Base-by-base conservation (phyloP, 2,797 vertebrate species). In the Ctenochaetus hawaiiensis region DNA sequence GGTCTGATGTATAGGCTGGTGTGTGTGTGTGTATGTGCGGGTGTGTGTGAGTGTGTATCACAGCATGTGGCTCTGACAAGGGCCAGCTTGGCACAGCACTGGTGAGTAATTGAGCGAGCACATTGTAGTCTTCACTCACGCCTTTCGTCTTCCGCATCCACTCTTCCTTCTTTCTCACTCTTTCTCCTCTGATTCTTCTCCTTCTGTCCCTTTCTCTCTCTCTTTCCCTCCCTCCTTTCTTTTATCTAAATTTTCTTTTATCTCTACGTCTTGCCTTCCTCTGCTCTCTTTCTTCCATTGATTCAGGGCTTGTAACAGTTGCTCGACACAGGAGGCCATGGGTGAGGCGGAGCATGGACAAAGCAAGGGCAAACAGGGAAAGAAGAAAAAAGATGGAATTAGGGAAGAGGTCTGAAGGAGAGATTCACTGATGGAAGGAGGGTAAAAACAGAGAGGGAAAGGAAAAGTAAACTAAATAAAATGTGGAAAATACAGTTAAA, bases 81-180 rank as follows among this genome's bases (percentile, higher is more conserved):
- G 73, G 72, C 90, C 91, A 87, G 86, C 87, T 90, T 89, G 92
- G 83, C 89, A 77, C 74, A 68, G 72, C 62, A 23, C 58, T 80
- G 75, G 67, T 83, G 89, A 88, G 85, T 91, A 93, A 92, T 85
- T 93, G 90, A 93, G 87, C 73, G 77, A 85, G 76, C 82, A 82
- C 86, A 88, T 83, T 86, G 75, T 86, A 77, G 82, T 89, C 81
- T 87, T 86, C 78, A 61, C 78, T 89, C 83, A 69, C 49, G 30
- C 68, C 56, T 72, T 66, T 69, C 68, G 53, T 75, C 82, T 82
- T 87, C 82, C 85, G 65, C 78, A 63, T 72, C 77, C 56, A 66
- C 63, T 53, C 43, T 72, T 53, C 73, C 56, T 17, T 20, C 76
- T 22, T 59, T 49, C 45, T 39, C 49, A 2, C 20, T 11, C 37